Evolutionary conservation across 2,113 vertebrate species (phyloP).

Genomic region (Beaufortia kweichowensis): DNA sequence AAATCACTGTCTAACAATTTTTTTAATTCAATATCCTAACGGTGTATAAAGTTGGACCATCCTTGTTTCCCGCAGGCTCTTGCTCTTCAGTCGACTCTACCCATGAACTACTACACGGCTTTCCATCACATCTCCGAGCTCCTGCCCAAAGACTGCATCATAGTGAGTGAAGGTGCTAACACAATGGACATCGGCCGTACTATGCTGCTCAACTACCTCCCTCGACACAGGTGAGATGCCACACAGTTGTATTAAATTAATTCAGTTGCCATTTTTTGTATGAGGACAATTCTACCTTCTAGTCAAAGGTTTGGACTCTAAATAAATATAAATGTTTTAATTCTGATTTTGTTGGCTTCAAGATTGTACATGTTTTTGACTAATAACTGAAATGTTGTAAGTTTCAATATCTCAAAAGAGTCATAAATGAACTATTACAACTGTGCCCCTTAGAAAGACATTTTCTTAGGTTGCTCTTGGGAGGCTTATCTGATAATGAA

Average conservation of each 20-base stretch:
- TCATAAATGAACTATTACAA: neutral
- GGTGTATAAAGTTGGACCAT: neutral
- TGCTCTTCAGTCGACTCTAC: slow-evolving; percentile 74
- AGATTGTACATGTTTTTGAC: too few relatives aligned
- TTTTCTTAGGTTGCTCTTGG: neutral
- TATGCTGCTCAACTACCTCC: slow-evolving; percentile 86
- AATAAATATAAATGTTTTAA: too few relatives aligned
- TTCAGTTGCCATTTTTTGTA: too few relatives aligned
- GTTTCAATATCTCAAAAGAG: neutral
- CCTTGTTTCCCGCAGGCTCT: slow-evolving; percentile 69
- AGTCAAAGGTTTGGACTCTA: too few relatives aligned
- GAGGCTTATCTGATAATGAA: too few relatives aligned
- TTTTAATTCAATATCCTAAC: neutral
- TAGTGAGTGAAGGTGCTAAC: slow-evolving; percentile 95
- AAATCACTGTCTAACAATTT: neutral
- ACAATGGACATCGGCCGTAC: slow-evolving; percentile 99
- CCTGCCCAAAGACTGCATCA: slow-evolving; percentile 86
- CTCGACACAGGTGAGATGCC: slow-evolving; percentile 83
- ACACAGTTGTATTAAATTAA: too few relatives aligned
- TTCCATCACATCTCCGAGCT: slow-evolving; percentile 85
- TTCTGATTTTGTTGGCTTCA: too few relatives aligned
- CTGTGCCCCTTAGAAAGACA: too few relatives aligned
- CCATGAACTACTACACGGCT: slow-evolving; percentile 95
- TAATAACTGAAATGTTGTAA: neutral
- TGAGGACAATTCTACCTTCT: too few relatives aligned